A percentile compares a stretch with the other conserved stretches of the same genome.
These are phyloP conservation scores for Okamejei kenojei DNA, from an alignment of 2,797 vertebrate genomes.

Conservation along the genomic window DNA sequence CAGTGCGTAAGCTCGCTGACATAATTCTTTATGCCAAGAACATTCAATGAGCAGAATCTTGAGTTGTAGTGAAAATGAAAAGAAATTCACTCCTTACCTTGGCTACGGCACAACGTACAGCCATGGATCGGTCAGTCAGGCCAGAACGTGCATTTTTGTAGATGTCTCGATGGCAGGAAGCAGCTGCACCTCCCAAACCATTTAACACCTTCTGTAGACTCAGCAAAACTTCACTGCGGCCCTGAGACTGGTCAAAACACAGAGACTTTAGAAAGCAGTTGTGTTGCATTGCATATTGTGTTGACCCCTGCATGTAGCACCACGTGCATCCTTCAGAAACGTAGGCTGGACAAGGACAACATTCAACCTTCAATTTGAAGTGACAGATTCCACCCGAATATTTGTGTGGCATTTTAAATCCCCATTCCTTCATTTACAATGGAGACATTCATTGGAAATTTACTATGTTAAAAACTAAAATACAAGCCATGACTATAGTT, in stretches of 20 bases:
- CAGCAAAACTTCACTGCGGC: conserved; percentile 91
- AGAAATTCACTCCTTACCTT: conserved; percentile 64
- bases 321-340: neutral
- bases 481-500: neutral
- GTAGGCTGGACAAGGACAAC: neutral
- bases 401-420: neutral
- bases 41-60: neutral
- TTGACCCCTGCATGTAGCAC: neutral
- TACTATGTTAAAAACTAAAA: neutral
- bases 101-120: conserved; percentile 86
- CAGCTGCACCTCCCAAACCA: conserved; percentile 86
- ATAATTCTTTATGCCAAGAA: neutral
- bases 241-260: conserved; percentile 72
- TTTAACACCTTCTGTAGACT: conserved; percentile 90
- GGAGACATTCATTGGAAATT: neutral
- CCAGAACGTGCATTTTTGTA: conserved; percentile 95
- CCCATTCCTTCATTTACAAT: neutral
- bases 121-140: conserved; percentile 92
- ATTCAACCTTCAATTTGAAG: neutral
- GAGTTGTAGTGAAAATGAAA: neutral
- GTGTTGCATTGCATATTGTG: too few relatives aligned
- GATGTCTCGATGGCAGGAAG: conserved; percentile 93
- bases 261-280: conserved; percentile 33
- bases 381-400: neutral
- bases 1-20: neutral